Conservation (phyloP, 1,140 invertebrate genomes). For the Macrocentrus cingulum region DNA sequence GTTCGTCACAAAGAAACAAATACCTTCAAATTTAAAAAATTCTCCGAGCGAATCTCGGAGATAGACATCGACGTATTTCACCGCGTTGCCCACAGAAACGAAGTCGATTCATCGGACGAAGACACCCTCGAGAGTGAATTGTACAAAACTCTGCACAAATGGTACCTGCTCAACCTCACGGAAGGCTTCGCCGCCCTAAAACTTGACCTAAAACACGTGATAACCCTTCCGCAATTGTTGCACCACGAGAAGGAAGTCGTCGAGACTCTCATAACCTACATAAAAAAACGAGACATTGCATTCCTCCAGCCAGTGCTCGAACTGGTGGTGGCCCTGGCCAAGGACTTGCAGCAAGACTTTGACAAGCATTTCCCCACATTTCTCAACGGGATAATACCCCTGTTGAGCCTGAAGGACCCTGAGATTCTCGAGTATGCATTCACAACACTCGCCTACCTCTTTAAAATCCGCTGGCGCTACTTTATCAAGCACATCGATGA, state of each 20-base stretch:
- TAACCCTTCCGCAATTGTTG: constrained; percentile 79
- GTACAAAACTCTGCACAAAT: constrained; percentile 79
- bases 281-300: constrained; percentile 66
- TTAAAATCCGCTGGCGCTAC: constrained; percentile 83
- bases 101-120: constrained; percentile 65
- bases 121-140: constrained; percentile 69
- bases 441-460: constrained; percentile 81
- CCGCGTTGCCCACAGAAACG: constrained; percentile 72
- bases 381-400: constrained; percentile 68
- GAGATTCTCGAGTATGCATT: constrained; percentile 84
- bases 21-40: constrained; percentile 85
- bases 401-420: constrained; percentile 76
- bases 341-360: constrained; percentile 85
- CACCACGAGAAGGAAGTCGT: constrained; percentile 77
- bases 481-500: constrained; percentile 77
- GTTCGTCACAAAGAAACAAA: constrained; percentile 77
- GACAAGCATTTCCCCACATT: constrained; percentile 78
- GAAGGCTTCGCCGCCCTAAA: constrained; percentile 77
- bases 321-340: constrained; percentile 78
- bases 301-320: constrained; percentile 80
- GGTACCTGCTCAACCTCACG: constrained; percentile 82
- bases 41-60: constrained; percentile 78
- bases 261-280: constrained; percentile 69
- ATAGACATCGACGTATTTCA: constrained; percentile 82
- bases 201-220: constrained; percentile 70